Base-by-base conservation (phyloP, 2,888 invertebrate species). In the Physocephala rufipes region DNA sequence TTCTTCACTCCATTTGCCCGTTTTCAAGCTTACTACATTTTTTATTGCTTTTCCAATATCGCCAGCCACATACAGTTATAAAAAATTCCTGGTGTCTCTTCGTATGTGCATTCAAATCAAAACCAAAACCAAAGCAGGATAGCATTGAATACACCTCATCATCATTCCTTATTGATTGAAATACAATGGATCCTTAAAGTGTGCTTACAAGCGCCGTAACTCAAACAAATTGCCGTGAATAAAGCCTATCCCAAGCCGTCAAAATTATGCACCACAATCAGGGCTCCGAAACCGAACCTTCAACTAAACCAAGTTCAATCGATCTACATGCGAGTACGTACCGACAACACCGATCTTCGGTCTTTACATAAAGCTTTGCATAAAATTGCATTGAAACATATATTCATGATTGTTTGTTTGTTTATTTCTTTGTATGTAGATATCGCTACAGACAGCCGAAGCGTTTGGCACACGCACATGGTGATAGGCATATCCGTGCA, bases 121-220 rank as follows among this genome's bases (percentile, higher is more conserved):
- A 19, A n/a, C 36, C 36, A 9, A 36, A 36, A 36, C 36, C 36
- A 36, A 36, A 4, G 9, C 36, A 49, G n/a, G 28, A 12, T 47
- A 68, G 61, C 61, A 19, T n/a, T 68, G 67, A 68, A 68, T 68
- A 49, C 67, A 45, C 47, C 70, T 63, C 63, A 70, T 63, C 63
- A 62, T 68, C 67, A 68, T 68, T 68, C 67, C 59, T 79, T 80
- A 79, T 79, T 81, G 81, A 82, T 80, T 81, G 80, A 82, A 84
- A 85, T 82, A 85, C 85, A 85, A 85, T 85, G 82, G 84, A 80
- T 83, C 83, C 85, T 85, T 84, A 85, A 85, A 85, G 85, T 85
- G 85, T 85, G 85, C 85, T 84, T 82, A 82, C 84, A 85, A 85
- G 85, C 85, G 85, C 85, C 85, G 85, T 85, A 85, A 85, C 85